Evolutionary conservation across 1,140 invertebrate genomes (phyloP).

Genomic region (Maniola jurtina): DNA sequence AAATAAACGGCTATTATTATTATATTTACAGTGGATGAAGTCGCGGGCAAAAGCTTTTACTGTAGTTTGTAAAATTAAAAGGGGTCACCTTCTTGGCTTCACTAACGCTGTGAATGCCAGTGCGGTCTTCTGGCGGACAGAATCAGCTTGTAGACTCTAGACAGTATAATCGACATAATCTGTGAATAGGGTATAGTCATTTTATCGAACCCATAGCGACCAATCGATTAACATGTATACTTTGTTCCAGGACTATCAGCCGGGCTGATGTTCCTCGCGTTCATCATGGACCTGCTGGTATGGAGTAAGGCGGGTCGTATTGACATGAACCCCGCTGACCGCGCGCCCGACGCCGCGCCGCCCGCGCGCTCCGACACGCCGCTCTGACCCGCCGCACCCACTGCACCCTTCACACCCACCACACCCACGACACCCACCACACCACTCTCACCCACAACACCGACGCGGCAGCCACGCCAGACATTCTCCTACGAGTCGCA

Average conservation of each 20-base stretch:
- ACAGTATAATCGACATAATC: too few relatives aligned
- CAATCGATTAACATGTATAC: too few relatives aligned
- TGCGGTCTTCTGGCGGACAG: too few relatives aligned
- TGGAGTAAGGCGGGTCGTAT: conserved; percentile 91
- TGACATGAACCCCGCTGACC: conserved; percentile 78
- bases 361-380: conserved; percentile 45
- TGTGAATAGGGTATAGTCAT: too few relatives aligned
- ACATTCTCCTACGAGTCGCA: conserved; percentile 7
- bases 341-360: conserved; percentile 29
- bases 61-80: too few relatives aligned
- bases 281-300: conserved; percentile 89
- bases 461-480: conserved; percentile 6
- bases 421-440: conserved; percentile 28
- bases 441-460: conserved; percentile 35
- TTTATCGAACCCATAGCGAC: neutral
- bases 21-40: too few relatives aligned
- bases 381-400: conserved; percentile 43
- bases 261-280: conserved; percentile 88
- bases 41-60: too few relatives aligned
- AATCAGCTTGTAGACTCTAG: too few relatives aligned
- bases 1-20: too few relatives aligned
- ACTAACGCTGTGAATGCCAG: too few relatives aligned
- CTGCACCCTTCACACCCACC: conserved; percentile 36
- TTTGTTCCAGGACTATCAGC: conserved; percentile 85
- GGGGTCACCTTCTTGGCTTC: too few relatives aligned